Base-by-base conservation (phyloP, 2,797 vertebrate genomes). In the Morus bassanus region DNA sequence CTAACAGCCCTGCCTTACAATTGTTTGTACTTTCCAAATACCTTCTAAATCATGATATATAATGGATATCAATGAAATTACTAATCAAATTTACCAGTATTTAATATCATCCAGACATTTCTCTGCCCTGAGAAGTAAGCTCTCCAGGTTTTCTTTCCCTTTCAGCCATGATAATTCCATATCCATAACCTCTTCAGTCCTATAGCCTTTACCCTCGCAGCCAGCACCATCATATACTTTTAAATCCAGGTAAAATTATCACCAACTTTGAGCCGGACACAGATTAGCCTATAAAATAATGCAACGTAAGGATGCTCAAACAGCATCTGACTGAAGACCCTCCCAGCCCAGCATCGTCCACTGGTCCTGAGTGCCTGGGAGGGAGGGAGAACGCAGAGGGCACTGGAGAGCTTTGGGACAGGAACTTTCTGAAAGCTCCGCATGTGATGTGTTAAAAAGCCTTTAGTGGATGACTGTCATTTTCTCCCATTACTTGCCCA, bases 401-500 rank as follows among this genome's bases (percentile, higher is more conserved):
- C 35, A 45, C 74, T 21, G 76, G 46, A 8, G 13, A 64, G 10
- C 13, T 15, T 2, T 25, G 31, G 51, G 56, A 53, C 7, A 8
- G 27, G 85, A 76, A 22, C 27, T 11, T 51, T 7, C 28, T 0
- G 1, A 24, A 39, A 45, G 13, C 8, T 41, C 3, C 0, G 0
- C 3, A 18, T 11, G 19, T 11, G 35, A 31, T 19, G 21, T 6
- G 1, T 12, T 28, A 31, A 65, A 37, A 0, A 51, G 3, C 25
- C 25, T 37, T n/a, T 31, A 31, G 19, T 0, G 3, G 15, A 12
- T 37, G 10, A 16, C 9, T 6, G 1, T 13, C 5, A 4, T 37
- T 50, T 82, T 25, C 28, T 51, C 7, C 51, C 21, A 6, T 28
- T 5, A 8, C 19, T 79, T 17, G 54, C 31, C 37, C 15, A 5